Evolutionary conservation across 2,113 vertebrate species (phyloP), one percentile per base, ranked within the genome.

Genomic region (Apaloderma vittatum): DNA sequence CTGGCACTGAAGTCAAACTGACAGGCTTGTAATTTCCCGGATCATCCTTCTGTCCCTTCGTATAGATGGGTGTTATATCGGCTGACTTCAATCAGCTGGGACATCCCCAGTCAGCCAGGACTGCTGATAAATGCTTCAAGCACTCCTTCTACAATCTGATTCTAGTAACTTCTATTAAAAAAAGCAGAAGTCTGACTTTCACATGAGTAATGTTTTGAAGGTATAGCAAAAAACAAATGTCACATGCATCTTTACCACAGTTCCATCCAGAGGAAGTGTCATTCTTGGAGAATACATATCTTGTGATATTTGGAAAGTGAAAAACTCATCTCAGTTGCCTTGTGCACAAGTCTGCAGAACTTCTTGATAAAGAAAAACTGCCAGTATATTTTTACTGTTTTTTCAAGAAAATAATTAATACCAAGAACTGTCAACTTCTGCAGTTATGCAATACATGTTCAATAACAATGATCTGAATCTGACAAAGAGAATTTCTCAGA

Each of bases 201-300:
- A 87, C 70, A 74, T 29, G 76, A 80, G 27, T 15, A 77, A 48
- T 68, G 52, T 34, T 63, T 63, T 81, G 55, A 96, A 91, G 76
- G 86, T 90, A 81, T 3, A 81, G 30, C 37, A 61, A 77, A 40
- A 40, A 96, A 96, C 36, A 75, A 84, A 88, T 34, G 34, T 93
- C 94, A 96, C 79, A 72, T 92, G 92, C 32, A 52, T 74, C 30
- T 78, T 72, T 77, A 94, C 71, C 86, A 90, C 68, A 94, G 63
- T 32, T 81, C 52, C 17, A 86, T 70, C 40, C 22, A 36, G 36
- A 80, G 61, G 79, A 93, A 96, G 79, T 84, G 32, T 17, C 68
- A 54, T 26, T 72, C 67, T 80, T 74, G 40, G 65, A 67, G 68
- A 92, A 49, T 19, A 95, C 83, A 11, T 63, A 83, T 71, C 72